Evolutionary conservation across 2,113 vertebrate species (phyloP).

Genomic region (Pimephales promelas): DNA sequence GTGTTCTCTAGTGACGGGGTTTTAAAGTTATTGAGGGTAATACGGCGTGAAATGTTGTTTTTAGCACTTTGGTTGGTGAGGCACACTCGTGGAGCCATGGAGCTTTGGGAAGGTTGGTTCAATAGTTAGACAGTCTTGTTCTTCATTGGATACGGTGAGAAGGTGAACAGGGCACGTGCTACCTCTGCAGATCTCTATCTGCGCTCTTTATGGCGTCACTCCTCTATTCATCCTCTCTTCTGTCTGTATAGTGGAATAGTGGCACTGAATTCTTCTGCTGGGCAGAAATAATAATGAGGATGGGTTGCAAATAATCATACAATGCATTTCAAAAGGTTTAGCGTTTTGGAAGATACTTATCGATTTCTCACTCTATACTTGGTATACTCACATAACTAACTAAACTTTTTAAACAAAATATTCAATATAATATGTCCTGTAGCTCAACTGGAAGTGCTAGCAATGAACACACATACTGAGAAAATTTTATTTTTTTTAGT

Average conservation of each 20-base stretch:
- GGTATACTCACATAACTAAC: no score
- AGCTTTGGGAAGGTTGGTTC: conserved; percentile 63
- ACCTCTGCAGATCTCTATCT: conserved; percentile 75
- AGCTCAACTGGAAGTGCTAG: no score
- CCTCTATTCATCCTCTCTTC: conserved; percentile 7
- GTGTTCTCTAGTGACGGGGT: background rate
- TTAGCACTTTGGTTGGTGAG: conserved; percentile 65
- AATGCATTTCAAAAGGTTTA: no score
- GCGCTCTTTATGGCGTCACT: conserved; percentile 59
- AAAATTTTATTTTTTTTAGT: no score
- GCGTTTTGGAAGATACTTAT: no score
- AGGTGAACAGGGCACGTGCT: conserved; percentile 67
- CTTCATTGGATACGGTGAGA: conserved; percentile 57
- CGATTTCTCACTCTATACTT: no score
- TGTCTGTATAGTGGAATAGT: background rate
- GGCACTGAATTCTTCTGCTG: background rate
- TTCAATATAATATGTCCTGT: background rate
- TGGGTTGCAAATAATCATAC: background rate
- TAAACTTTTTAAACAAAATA: background rate
- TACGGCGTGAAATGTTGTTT: conserved; percentile 72
- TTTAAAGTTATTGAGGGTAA: conserved; percentile 64
- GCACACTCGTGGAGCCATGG: conserved; percentile 62
- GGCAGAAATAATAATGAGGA: background rate
- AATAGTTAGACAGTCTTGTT: conserved; percentile 59
- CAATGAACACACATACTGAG: no score